Base-by-base conservation (phyloP, 64 coral and sea anemone genomes). In the Dendrophyllia cribrosa region DNA sequence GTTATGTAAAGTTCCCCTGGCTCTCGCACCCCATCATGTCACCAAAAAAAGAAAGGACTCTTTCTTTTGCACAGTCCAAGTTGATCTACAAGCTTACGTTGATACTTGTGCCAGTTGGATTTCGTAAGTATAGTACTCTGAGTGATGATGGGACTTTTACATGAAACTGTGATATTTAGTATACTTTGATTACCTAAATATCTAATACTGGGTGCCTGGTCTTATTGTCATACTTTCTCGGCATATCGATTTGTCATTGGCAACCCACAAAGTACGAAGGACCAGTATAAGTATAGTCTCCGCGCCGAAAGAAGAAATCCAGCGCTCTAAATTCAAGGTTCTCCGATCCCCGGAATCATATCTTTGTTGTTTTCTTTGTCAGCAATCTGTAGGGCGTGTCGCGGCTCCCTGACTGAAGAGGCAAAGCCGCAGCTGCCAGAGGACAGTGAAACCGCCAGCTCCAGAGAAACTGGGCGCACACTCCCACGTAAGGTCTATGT, bases 1-100 rank as follows among this genome's bases (percentile, higher is more conserved):
- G 70, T 72, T 72, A 72, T 72, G 43, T 72, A 72, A 16, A 12
- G 43, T 72, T 72, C 43, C 70, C 70, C 70, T 72, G 70, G 70
- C 70, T 46, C 70, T 69, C 4, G 66, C 66, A 22, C 43, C 26
- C 70, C 25, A 72, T 72, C 43, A 72, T 72, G 70, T 72, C 9
- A 72, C 24, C 24, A 72, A 72, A 8, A 72, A 45, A 72, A 72
- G 70, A 72, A 45, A 72, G 26, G 70, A 72, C 70, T 6, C 70
- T 72, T 72, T 8, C 66, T 69, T 43, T 69, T 25, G 66, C 66
- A 25, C 66, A 69, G 23, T 69, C 66, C 20, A 69, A 69, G 66
- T 69, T 69, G 66, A 69, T 69, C 66, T 69, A 69, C 66, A 69
- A 25, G 5, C 66, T 69, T 69, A 69, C 24, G 66, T 24, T 1